A percentile compares a stretch with the other conserved stretches of the same genome.
These are phyloP conservation scores for Monochamus alternatus DNA, from an alignment of 2,888 invertebrate species.

Conservation along the genomic window DNA sequence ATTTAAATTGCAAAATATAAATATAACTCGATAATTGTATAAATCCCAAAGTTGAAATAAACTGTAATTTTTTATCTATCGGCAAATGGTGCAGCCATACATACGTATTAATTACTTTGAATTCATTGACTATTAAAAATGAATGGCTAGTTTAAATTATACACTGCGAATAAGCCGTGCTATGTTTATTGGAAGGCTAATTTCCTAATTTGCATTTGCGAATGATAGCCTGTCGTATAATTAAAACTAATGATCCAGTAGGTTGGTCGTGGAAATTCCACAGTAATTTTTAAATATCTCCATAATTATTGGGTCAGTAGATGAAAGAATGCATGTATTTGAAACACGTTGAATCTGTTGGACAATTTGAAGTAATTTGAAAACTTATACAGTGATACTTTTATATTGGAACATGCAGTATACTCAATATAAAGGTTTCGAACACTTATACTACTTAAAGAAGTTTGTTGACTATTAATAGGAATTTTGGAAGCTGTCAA, in stretches of 20 bases:
- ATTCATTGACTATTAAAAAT: slow-evolving; percentile 10
- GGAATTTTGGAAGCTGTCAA: too few relatives aligned
- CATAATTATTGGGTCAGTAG: not conserved
- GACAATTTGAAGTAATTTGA: not conserved
- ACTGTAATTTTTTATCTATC: not conserved
- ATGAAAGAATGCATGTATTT: not conserved
- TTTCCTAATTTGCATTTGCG: slow-evolving; percentile 11
- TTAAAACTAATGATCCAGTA: slow-evolving; percentile 8
- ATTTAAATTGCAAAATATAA: too few relatives aligned
- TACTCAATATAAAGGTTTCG: too few relatives aligned
- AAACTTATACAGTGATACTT: too few relatives aligned
- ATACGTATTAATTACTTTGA: not conserved
- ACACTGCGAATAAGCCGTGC: not conserved
- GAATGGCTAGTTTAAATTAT: slow-evolving; percentile 21
- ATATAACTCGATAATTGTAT: too few relatives aligned
- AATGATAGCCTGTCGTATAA: slow-evolving; percentile 15
- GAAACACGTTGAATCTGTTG: not conserved
- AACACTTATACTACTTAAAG: too few relatives aligned
- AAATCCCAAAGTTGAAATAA: too few relatives aligned
- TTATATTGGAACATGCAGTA: too few relatives aligned
- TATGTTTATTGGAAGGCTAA: slow-evolving; percentile 12
- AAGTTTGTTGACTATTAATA: too few relatives aligned
- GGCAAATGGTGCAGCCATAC: not conserved
- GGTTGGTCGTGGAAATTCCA: slow-evolving; percentile 12
- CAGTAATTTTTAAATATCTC: slow-evolving; percentile 16